Evolutionary conservation across 2,113 vertebrate genomes (phyloP).

Genomic region (Chaenogobius annularis): DNA sequence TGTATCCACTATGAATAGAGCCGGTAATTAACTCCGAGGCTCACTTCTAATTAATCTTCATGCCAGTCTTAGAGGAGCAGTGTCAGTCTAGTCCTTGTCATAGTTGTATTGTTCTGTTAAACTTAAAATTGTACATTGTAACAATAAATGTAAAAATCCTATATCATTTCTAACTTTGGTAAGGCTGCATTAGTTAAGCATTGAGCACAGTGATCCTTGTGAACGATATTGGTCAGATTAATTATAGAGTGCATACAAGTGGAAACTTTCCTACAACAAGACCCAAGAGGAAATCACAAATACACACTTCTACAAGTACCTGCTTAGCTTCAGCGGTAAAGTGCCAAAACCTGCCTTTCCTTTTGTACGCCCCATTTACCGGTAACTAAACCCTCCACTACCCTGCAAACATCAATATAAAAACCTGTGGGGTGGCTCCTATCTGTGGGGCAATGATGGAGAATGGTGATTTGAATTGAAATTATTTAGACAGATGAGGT

Average conservation of each 20-base stretch:
- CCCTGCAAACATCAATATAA: constrained; percentile 41
- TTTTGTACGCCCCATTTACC: constrained; percentile 66
- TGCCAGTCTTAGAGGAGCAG: constrained; percentile 42
- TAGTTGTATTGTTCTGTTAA: constrained; percentile 28
- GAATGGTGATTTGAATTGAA: constrained; percentile 32
- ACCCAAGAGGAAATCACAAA: constrained; percentile 39
- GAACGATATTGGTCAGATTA: constrained; percentile 11
- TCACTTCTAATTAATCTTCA: constrained; percentile 70
- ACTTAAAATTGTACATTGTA: constrained; percentile 10
- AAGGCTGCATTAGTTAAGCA: constrained; percentile 43
- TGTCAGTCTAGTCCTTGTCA: constrained; percentile 42
- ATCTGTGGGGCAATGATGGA: constrained; percentile 2
- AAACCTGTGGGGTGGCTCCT: constrained; percentile 25
- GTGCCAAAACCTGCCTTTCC: constrained; percentile 64
- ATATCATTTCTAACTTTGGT: constrained; percentile 35
- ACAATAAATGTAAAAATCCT: constrained; percentile 8
- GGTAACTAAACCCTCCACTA: constrained; percentile 42
- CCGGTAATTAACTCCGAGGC: constrained; percentile 68
- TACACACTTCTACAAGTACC: constrained; percentile 25
- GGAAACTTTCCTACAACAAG: constrained; percentile 48
- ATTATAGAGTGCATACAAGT: constrained; percentile 25
- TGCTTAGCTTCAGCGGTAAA: constrained; percentile 38
- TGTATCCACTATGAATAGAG: constrained; percentile 60
- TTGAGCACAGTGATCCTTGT: constrained; percentile 29
- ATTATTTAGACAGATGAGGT: constrained; percentile 29